phyloP scores from a whole-genome alignment of 2,113 vertebrate species.

The Prunella fulvescens region DNA sequence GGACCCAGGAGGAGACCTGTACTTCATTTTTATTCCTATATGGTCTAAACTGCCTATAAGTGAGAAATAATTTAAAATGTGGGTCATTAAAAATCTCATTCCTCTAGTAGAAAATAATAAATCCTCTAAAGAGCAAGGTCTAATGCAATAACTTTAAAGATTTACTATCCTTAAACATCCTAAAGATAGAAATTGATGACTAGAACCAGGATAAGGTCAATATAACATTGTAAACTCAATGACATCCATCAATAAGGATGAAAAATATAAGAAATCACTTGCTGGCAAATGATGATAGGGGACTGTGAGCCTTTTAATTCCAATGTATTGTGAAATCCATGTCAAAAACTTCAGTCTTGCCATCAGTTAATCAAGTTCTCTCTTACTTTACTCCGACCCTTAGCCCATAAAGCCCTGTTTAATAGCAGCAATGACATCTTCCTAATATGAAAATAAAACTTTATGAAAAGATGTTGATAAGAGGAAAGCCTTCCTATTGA shows the following conservation, averaged over 20 bases:
- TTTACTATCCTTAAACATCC: conserved; percentile 30
- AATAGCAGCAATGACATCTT: neutral
- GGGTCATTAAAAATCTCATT: conserved; percentile 20
- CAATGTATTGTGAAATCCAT: neutral
- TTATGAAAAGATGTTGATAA: neutral
- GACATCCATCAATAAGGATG: neutral
- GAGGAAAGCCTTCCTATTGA: neutral
- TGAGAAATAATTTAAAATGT: conserved; percentile 41
- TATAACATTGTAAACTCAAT: conserved; percentile 36
- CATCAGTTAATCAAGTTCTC: neutral
- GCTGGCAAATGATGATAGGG: neutral
- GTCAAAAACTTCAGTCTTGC: neutral
- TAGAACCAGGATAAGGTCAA: conserved; percentile 33
- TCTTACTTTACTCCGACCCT: neutral
- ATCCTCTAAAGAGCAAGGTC: conserved; percentile 14
- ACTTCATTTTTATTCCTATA: conserved; percentile 13
- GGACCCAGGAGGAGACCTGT: neutral
- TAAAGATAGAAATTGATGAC: conserved; percentile 15
- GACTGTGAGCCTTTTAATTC: neutral
- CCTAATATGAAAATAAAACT: neutral
- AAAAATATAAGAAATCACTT: neutral
- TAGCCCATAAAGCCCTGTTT: neutral
- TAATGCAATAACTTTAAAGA: neutral
- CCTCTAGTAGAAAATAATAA: conserved; percentile 16
- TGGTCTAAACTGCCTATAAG: neutral